Conservation (phyloP, 1,140 invertebrate species). For the Danaus melanippus region DNA sequence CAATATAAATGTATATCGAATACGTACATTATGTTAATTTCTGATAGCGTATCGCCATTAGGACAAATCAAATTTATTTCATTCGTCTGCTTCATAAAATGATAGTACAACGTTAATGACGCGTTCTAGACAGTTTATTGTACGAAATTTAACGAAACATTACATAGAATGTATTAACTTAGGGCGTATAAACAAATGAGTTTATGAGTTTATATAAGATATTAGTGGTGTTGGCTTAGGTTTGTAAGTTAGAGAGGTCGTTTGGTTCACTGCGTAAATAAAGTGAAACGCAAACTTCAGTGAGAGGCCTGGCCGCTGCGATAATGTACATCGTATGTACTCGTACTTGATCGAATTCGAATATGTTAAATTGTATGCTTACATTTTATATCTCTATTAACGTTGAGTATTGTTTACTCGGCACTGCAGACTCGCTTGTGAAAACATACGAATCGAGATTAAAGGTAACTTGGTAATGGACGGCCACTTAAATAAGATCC, state of each 20-base stretch:
- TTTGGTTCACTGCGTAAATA: slow-evolving; percentile 35
- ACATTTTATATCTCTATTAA: slow-evolving; percentile 70
- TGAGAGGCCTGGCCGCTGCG: slow-evolving; percentile 33
- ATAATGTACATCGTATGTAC: slow-evolving; percentile 27
- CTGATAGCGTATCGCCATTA: slow-evolving; percentile 39
- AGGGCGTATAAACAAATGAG: slow-evolving; percentile 27
- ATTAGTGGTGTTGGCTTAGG: slow-evolving; percentile 39
- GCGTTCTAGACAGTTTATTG: slow-evolving; percentile 45
- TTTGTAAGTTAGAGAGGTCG: slow-evolving; percentile 32
- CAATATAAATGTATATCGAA: slow-evolving; percentile 19
- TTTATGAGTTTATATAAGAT: slow-evolving; percentile 29
- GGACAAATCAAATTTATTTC: slow-evolving; percentile 47
- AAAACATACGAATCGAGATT: slow-evolving; percentile 60
- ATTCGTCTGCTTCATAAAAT: slow-evolving; percentile 40
- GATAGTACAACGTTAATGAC: slow-evolving; percentile 44
- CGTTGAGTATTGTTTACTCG: slow-evolving; percentile 64
- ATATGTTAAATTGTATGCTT: slow-evolving; percentile 58
- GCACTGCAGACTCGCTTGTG: slow-evolving; percentile 46
- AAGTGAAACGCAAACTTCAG: slow-evolving; percentile 23
- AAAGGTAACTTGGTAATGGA: slow-evolving; percentile 46
- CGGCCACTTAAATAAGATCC: slow-evolving; percentile 31
- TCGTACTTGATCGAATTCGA: slow-evolving; percentile 41
- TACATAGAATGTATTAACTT: slow-evolving; percentile 31
- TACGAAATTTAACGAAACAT: slow-evolving; percentile 36
- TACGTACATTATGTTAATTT: slow-evolving; percentile 48